phyloP scores from a whole-genome alignment of 2,113 vertebrate genomes.

The Amblyornis subalaris region DNA sequence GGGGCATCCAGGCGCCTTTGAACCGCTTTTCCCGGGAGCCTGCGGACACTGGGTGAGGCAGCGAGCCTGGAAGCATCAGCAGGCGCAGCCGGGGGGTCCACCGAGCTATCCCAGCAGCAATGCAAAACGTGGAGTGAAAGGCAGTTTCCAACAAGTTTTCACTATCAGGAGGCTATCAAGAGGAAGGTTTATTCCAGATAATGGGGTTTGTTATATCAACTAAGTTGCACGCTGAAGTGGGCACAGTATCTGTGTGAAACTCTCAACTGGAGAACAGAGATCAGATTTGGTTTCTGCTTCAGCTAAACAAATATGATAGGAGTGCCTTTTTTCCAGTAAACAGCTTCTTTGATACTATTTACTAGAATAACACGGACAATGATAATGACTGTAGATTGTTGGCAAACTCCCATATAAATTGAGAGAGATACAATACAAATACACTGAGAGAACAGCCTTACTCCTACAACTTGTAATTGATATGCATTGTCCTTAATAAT shows the following conservation, averaged over 20 bases:
- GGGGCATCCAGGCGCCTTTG: background rate
- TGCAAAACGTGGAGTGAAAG: background rate
- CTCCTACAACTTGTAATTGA: background rate
- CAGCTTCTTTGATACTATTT: background rate
- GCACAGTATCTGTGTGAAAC: background rate
- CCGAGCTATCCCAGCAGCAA: background rate
- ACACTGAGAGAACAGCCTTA: background rate
- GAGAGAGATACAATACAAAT: too few relatives aligned
- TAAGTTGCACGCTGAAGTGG: background rate
- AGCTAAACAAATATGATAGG: background rate
- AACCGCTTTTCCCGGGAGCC: background rate
- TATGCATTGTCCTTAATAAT: background rate
- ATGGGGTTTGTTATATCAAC: background rate
- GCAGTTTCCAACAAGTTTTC: background rate
- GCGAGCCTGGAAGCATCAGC: background rate
- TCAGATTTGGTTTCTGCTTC: background rate
- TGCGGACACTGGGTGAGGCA: background rate
- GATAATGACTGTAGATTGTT: background rate
- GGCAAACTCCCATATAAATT: background rate
- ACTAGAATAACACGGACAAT: background rate
- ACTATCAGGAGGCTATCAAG: rapidly evolving
- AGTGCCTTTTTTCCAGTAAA: background rate
- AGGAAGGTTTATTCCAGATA: background rate
- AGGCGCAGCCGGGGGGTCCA: rapidly evolving
- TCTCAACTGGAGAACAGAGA: background rate